Conservation (phyloP, 2,797 vertebrate genomes). For the Potorous gilbertii region DNA sequence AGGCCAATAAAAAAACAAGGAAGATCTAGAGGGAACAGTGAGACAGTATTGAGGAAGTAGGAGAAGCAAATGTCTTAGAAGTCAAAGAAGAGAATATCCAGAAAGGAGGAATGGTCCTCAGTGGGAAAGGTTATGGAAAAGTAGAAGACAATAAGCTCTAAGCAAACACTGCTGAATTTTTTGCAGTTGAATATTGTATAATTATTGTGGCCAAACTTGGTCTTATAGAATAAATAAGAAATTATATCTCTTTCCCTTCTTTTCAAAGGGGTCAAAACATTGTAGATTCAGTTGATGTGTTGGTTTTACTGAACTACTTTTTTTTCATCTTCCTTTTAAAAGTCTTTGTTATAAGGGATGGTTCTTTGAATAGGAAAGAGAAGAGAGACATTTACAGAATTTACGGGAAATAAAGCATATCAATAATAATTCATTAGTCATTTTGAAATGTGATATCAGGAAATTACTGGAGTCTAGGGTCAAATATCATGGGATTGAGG, state of each 20-base stretch:
- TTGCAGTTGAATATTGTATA: neutral
- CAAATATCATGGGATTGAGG: neutral
- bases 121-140: neutral
- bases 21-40: too few species aligned
- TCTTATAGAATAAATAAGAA: neutral
- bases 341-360: neutral
- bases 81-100: neutral
- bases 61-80: neutral
- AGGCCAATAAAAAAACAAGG: too few species aligned
- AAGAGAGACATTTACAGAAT: neutral
- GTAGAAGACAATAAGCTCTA: neutral
- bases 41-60: neutral
- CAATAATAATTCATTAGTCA: neutral
- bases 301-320: neutral
- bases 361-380: neutral
- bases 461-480: neutral
- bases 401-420: neutral
- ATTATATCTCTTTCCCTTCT: neutral
- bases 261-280: neutral
- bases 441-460: neutral
- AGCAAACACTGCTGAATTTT: neutral
- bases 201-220: neutral
- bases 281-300: neutral
- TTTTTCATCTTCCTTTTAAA: neutral
- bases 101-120: neutral